These are phyloP conservation scores for Lasioglossum zephyrum DNA, from an alignment of 2,888 invertebrate species.

Conservation along the genomic window DNA sequence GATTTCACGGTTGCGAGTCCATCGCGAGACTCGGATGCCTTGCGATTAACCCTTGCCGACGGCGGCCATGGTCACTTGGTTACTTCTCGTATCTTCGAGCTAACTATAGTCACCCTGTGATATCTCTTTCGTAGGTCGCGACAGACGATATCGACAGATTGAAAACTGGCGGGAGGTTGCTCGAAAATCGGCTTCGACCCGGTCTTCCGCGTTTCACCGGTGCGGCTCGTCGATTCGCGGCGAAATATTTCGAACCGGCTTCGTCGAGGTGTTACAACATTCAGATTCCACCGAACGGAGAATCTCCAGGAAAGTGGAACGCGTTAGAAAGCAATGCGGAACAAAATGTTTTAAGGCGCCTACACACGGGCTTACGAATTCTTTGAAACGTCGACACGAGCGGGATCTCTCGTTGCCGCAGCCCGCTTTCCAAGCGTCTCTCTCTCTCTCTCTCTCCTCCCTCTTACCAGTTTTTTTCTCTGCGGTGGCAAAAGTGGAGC, in stretches of 20 bases:
- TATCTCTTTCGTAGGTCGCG: neutral
- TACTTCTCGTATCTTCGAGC: neutral
- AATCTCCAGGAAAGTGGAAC: constrained; percentile 67
- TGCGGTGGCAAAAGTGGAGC: constrained; percentile 56
- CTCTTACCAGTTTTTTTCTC: constrained; percentile 23
- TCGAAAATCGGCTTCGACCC: neutral
- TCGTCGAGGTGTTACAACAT: constrained; percentile 49
- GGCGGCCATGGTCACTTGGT: neutral
- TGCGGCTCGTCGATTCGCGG: neutral
- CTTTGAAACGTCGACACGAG: constrained; percentile 35
- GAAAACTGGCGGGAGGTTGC: neutral
- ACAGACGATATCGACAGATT: neutral
- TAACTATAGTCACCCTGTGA: neutral
- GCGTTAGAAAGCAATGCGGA: constrained; percentile 66
- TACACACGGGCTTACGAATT: constrained; percentile 51
- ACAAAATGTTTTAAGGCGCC: constrained; percentile 54
- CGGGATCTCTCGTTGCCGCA: constrained; percentile 11
- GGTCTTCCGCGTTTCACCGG: constrained; percentile 22
- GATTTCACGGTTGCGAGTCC: neutral
- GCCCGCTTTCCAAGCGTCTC: constrained; percentile 19
- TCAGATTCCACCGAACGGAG: constrained; percentile 44
- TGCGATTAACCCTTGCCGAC: neutral
- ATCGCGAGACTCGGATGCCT: constrained; percentile 4
- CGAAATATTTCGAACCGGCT: constrained; percentile 40
- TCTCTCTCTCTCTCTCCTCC: neutral